A percentile compares a stretch with the other conserved stretches of the same genome.
Evolutionary conservation across 2,888 invertebrate species (phyloP).

Genomic region (Philonicus albiceps): DNA sequence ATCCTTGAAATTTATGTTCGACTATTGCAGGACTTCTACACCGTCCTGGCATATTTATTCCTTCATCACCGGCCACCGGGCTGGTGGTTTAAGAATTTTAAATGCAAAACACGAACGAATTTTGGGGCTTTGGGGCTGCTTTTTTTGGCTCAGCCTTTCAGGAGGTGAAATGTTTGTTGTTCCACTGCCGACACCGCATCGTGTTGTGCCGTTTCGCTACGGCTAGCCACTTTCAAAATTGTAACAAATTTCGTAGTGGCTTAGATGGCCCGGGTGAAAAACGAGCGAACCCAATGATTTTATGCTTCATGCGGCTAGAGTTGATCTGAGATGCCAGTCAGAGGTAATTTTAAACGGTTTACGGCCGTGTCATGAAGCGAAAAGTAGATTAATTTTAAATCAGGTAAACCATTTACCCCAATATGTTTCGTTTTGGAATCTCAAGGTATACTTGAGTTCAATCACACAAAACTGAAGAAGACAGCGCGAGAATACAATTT

Average conservation of each 20-base stretch:
- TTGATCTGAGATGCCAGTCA: not conserved
- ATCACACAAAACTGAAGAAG: not conserved
- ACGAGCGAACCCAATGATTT: not conserved
- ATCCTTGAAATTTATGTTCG: not conserved
- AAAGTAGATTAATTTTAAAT: not conserved
- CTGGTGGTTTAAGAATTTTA: not conserved
- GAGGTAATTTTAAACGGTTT: not conserved
- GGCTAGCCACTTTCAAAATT: not conserved
- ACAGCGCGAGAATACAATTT: no score
- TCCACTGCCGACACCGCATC: not conserved
- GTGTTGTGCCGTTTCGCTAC: not conserved
- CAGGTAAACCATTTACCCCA: not conserved
- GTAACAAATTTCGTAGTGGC: not conserved
- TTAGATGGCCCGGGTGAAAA: not conserved
- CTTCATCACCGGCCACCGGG: not conserved
- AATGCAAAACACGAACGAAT: slow-evolving; percentile 15
- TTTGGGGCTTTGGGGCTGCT: not conserved
- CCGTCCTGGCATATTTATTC: not conserved
- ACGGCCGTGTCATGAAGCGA: not conserved
- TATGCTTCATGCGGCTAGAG: not conserved
- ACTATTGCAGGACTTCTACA: not conserved
- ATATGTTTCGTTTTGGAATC: not conserved
- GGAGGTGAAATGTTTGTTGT: not conserved
- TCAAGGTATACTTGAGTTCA: not conserved
- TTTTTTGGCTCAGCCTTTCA: not conserved